These are phyloP conservation scores for Microcebus griseorufus DNA, from an alignment of 2,113 vertebrate genomes.

Conservation along the genomic window DNA sequence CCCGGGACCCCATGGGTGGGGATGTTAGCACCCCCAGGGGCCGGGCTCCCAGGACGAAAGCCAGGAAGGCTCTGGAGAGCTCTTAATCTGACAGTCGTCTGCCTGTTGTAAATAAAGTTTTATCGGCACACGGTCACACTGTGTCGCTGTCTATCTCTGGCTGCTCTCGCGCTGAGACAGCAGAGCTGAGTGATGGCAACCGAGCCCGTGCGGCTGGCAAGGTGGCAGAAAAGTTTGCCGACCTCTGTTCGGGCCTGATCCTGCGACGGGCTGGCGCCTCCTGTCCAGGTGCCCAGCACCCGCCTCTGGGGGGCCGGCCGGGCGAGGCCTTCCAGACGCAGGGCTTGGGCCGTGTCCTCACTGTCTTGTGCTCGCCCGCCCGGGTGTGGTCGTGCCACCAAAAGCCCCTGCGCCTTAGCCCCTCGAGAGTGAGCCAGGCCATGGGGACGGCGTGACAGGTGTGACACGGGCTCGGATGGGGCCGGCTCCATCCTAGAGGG, in stretches of 20 bases:
- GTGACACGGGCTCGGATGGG: not conserved
- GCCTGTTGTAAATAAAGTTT: not conserved
- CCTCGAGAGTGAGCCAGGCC: not conserved
- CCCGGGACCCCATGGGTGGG: not conserved
- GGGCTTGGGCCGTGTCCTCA: too few species aligned
- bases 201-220: rapidly evolving
- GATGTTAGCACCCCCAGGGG: not conserved
- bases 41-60: not conserved
- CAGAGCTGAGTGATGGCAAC: not conserved
- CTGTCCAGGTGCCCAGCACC: not conserved
- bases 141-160: not conserved
- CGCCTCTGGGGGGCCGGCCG: not conserved
- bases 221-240: rapidly evolving
- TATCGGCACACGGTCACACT: not conserved
- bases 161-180: too few species aligned
- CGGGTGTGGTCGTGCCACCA: rapidly evolving
- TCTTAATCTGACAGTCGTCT: not conserved
- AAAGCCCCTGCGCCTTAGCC: not conserved
- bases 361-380: not conserved
- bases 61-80: not conserved
- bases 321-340: rapidly evolving
- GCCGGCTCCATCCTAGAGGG: not conserved
- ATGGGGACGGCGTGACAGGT: not conserved
- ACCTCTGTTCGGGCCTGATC: not conserved
- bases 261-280: rapidly evolving